Percentiles rank a stretch among this genome's conserved stretches.
phyloP scores from a whole-genome alignment of 2,888 invertebrate species.

The Prostheceraeus crozeri region DNA sequence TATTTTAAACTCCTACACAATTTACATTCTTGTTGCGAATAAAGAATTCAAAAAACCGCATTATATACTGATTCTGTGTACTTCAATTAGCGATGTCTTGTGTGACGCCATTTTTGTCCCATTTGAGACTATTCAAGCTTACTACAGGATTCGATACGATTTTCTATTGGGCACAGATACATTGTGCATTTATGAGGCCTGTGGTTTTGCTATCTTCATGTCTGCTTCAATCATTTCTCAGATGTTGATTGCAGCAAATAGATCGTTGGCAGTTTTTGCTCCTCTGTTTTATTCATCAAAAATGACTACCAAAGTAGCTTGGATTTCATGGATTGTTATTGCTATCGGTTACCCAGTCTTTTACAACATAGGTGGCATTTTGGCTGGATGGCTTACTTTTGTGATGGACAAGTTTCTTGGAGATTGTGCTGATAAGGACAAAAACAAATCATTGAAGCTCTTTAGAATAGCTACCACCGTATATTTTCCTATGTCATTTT shows the following conservation, averaged over 20 bases:
- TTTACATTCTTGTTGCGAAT: background rate
- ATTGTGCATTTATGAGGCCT: conserved; percentile 23
- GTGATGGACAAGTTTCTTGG: conserved; percentile 24
- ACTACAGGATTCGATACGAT: background rate
- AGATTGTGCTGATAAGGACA: conserved; percentile 6
- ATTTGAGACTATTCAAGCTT: conserved; percentile 27
- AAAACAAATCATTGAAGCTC: background rate
- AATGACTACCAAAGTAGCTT: conserved; percentile 9
- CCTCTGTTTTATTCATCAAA: conserved; percentile 18
- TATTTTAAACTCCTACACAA: background rate
- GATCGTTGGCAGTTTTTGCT: conserved; percentile 21
- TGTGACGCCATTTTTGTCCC: conserved; percentile 30
- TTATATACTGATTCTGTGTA: conserved; percentile 26
- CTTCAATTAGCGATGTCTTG: background rate
- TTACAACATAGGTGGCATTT: too few species aligned
- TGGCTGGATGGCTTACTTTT: too few species aligned
- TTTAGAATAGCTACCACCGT: background rate
- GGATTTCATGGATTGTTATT: background rate
- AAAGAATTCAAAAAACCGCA: conserved; percentile 18
- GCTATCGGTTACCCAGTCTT: conserved; percentile 17
- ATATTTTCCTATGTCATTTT: conserved; percentile 19
- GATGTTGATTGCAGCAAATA: conserved; percentile 11
- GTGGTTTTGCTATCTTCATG: conserved; percentile 16
- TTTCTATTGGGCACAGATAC: background rate
- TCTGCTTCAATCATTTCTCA: conserved; percentile 18